Evolutionary conservation across 2,113 vertebrate genomes (phyloP).

Genomic region (Paradoxurus hermaphroditus): DNA sequence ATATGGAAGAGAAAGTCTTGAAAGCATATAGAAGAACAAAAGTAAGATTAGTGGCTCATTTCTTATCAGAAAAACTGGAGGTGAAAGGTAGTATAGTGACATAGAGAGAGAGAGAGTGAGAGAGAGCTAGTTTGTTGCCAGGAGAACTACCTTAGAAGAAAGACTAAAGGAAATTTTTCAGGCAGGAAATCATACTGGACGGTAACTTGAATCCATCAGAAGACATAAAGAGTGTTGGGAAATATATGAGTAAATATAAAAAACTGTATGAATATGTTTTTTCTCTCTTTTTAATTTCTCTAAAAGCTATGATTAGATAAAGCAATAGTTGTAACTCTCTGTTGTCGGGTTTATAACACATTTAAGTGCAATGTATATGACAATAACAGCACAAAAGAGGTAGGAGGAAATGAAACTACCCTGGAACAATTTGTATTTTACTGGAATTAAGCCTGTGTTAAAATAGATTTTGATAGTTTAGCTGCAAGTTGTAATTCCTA

Average conservation of each 20-base stretch:
- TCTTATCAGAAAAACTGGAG: not conserved
- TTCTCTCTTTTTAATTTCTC: not conserved
- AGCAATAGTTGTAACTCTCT: not conserved
- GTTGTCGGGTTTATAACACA: not conserved
- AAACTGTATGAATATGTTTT: not conserved
- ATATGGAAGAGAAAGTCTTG: not conserved
- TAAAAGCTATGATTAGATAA: not conserved
- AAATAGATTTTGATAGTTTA: not conserved
- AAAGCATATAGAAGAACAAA: not conserved
- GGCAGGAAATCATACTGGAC: not conserved
- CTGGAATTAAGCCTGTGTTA: not conserved
- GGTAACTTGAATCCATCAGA: not conserved
- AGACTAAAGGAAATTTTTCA: not conserved
- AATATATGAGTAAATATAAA: not conserved
- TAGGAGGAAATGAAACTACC: not conserved
- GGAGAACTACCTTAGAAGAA: not conserved
- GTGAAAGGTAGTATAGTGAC: not conserved
- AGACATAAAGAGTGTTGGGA: not conserved
- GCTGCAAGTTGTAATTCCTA: not conserved
- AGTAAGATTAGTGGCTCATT: not conserved
- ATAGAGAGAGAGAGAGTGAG: not conserved
- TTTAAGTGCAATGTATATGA: not conserved
- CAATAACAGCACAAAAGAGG: not conserved
- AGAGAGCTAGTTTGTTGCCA: not conserved
- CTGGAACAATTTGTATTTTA: not conserved